Percentiles rank a stretch among this genome's conserved stretches.
These are phyloP conservation scores for Chymomyza caudatula DNA, from an alignment of 2,888 invertebrate genomes.

Conservation along the genomic window DNA sequence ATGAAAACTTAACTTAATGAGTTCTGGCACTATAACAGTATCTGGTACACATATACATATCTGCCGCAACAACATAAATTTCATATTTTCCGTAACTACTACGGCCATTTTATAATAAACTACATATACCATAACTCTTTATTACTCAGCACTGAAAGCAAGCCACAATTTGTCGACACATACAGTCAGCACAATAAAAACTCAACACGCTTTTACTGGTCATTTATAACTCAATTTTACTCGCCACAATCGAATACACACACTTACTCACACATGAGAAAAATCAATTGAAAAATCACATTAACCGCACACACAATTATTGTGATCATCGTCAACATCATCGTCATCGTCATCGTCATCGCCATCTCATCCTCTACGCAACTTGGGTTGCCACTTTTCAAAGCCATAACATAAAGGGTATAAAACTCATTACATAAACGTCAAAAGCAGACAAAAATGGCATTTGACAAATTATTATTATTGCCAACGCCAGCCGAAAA, in stretches of 20 bases:
- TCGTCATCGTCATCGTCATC: not conserved
- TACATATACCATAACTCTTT: not conserved
- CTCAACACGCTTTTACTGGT: constrained; percentile 47
- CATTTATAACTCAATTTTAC: constrained; percentile 53
- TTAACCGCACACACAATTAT: constrained; percentile 56
- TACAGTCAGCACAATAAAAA: constrained; percentile 39
- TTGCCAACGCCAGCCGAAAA: constrained; percentile 34
- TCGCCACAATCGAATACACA: constrained; percentile 12
- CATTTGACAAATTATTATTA: constrained; percentile 62
- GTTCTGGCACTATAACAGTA: not conserved
- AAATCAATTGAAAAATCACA: constrained; percentile 61
- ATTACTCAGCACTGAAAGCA: not conserved
- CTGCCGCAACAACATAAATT: not conserved
- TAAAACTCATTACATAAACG: constrained; percentile 63
- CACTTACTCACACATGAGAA: constrained; percentile 10
- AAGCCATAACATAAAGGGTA: constrained; percentile 37
- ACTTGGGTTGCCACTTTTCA: not conserved
- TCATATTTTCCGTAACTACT: not conserved
- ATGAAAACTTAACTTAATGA: not conserved
- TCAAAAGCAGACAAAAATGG: constrained; percentile 55
- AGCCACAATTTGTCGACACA: not conserved
- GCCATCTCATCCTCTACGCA: not conserved
- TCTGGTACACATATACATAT: too few relatives aligned
- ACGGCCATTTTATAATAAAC: not conserved
- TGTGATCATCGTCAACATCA: constrained; percentile 22